Base-by-base conservation (phyloP, 92 coral and sea anemone genomes). In the Epizoanthus ramosus region DNA sequence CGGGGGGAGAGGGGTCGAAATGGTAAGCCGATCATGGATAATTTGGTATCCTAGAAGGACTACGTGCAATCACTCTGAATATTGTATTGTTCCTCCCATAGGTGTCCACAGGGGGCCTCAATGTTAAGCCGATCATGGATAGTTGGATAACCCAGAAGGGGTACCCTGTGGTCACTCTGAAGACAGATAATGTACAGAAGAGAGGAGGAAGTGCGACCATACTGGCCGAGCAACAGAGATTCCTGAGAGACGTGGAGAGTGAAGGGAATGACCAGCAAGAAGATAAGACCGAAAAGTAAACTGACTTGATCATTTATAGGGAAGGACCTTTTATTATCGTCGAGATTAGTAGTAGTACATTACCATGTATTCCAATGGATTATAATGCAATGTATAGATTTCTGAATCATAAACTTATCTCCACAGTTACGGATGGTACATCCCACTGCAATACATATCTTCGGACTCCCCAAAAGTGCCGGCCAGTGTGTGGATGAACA, bases 81-180 rank as follows among this genome's bases (percentile, higher is more conserved):
- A 8, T 37, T 7, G 65, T 18, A 3, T 37, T 14, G 21, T 16
- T 33, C 58, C 24, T 63, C 67, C 16, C 28, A 8, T 37, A 94
- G 98, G 85, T 87, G 54, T 79, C 92, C 79, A 83, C 83, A 19
- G 95, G 92, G 25, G 82, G 82, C n/a, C 94, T 97, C 3, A 75
- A 97, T 73, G 99, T 97, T 35, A 97, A 94, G 79, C 93, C 97
- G 39, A 90, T 97, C 67, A 97, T 97, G 99, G 95, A 97, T 76
- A 97, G 98, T 14, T 97, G 99, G 99, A 89, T 97, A 52, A 87
- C 85, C 45, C 99, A 97, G 80, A 95, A 97, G 79, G 99, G 99
- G 21, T 97, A 92, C 69, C 99, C 99, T 41, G 99, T 97, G 66
- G 89, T 97, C 14, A 85, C 88, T 4, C 85, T 97, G 31, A 79